phyloP scores from a whole-genome alignment of 2,888 invertebrate genomes.

The Punctoribates punctum region DNA sequence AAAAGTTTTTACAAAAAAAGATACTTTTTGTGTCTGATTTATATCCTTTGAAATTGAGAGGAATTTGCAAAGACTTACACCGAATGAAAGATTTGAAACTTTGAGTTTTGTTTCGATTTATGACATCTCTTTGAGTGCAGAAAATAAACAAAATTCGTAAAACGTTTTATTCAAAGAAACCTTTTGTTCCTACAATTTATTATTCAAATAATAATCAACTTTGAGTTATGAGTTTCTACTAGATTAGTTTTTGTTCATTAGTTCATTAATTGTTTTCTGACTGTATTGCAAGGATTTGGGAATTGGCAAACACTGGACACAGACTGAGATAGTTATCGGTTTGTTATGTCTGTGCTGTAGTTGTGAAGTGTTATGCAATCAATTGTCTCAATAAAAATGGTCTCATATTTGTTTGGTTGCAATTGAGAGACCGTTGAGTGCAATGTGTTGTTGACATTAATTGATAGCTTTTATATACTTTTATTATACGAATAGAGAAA shows the following conservation, averaged over 20 bases:
- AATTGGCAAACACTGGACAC: too few species aligned
- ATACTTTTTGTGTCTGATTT: too few species aligned
- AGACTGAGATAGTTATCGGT: background rate
- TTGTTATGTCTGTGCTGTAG: background rate
- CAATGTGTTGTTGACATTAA: conserved; percentile 34
- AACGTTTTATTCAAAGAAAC: too few species aligned
- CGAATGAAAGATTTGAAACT: too few species aligned
- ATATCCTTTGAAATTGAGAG: too few species aligned
- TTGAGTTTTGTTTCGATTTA: too few species aligned
- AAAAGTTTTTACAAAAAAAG: too few species aligned
- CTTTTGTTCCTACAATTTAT: too few species aligned
- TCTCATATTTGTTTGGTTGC: background rate
- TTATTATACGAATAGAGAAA: background rate
- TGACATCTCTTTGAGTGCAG: too few species aligned
- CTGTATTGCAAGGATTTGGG: too few species aligned
- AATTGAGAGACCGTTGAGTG: background rate
- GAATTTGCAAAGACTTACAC: too few species aligned
- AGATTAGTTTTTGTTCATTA: conserved; percentile 2
- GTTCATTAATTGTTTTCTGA: background rate
- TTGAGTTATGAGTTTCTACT: background rate
- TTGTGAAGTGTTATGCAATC: conserved; percentile 26
- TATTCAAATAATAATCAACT: background rate
- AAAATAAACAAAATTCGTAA: too few species aligned
- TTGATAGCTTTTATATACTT: conserved; percentile 29
- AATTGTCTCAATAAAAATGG: conserved; percentile 26